Percentiles rank a stretch among this genome's conserved stretches.
These are phyloP conservation scores for Drosophila trapezifrons DNA, from an alignment of 1,140 invertebrate species.

Conservation along the genomic window DNA sequence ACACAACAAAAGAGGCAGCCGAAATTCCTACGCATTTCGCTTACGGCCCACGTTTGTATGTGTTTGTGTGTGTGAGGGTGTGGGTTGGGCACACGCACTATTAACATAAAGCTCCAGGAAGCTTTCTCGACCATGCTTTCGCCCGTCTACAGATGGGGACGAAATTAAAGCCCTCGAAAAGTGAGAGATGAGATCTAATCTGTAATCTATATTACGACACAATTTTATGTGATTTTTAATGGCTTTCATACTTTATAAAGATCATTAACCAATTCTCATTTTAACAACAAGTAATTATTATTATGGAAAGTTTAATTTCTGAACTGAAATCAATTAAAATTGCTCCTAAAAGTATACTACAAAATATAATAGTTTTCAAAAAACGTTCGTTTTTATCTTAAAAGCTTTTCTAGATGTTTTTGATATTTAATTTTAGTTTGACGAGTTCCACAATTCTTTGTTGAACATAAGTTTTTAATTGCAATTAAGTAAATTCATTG, in stretches of 20 bases:
- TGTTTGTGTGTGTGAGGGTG: slow-evolving; percentile 45
- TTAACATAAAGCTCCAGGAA: slow-evolving; percentile 47
- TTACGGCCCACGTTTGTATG: slow-evolving; percentile 11
- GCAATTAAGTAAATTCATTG: too few relatives aligned
- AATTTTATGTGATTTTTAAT: background rate
- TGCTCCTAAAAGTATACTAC: background rate
- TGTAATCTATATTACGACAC: background rate
- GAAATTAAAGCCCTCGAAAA: background rate
- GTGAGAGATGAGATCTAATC: background rate
- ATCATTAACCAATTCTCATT: too few relatives aligned
- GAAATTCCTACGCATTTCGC: slow-evolving; percentile 74
- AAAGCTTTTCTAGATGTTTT: too few relatives aligned
- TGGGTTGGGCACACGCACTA: slow-evolving; percentile 73
- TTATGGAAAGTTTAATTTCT: too few relatives aligned
- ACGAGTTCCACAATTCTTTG: too few relatives aligned
- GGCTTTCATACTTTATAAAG: too few relatives aligned
- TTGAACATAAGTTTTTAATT: too few relatives aligned
- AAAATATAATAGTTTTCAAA: too few relatives aligned
- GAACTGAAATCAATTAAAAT: too few relatives aligned
- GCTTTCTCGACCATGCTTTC: slow-evolving; percentile 19
- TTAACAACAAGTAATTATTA: too few relatives aligned
- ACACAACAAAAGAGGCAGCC: slow-evolving; percentile 52
- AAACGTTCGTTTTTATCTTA: too few relatives aligned
- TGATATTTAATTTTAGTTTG: too few relatives aligned
- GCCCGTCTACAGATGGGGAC: background rate